Evolutionary conservation across 2,797 vertebrate species (phyloP), one percentile per base, ranked within the genome.

Genomic region (Melanotaenia trifasciata): DNA sequence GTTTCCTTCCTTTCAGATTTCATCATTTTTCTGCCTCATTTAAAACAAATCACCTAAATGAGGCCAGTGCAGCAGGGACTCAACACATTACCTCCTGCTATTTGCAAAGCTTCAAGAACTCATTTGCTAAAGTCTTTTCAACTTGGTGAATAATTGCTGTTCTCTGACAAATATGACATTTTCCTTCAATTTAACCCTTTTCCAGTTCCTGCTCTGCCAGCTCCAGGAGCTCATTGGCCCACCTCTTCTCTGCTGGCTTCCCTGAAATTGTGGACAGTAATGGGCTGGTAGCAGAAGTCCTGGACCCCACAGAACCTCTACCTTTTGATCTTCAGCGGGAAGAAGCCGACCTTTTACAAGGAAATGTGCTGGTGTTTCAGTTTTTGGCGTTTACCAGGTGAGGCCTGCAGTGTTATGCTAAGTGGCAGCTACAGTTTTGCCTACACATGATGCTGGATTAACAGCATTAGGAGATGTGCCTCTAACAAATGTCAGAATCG

Each of bases 331-430:
- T 87, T 0, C 92, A 83, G 58, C 90, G 92, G 79, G 98, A 99
- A 76, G 96, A 97, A n/a, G 81, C 87, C 0, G 98, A 99, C 78
- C 78, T 75, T 74, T 93, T 98, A 2, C 96, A 95, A 60, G 91
- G 94, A 89, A 97, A 97, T 1, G 95, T 97, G 70, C 93, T 99
- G 13, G 89, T 97, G 74, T 91, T 99, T 67, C 97, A 98, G 87
- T 97, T 99, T 67, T 93, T 98, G 32, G 96, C 97, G 3, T 96
- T 98, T 51, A 95, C 95, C 86, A 98, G 97, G 98, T 98, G 84
- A 84, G 83, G 30, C 64, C 13, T 70, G 22, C 59, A 36, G 26
- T 38, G 57, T 56, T 2, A 4, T 36, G 35, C 30, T 47, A 53
- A 69, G 32, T 43, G 26, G 58, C 1, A 45, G 14, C 67, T 67